Evolutionary conservation across 2,113 vertebrate species (phyloP).

Genomic region (Macquaria australasica): DNA sequence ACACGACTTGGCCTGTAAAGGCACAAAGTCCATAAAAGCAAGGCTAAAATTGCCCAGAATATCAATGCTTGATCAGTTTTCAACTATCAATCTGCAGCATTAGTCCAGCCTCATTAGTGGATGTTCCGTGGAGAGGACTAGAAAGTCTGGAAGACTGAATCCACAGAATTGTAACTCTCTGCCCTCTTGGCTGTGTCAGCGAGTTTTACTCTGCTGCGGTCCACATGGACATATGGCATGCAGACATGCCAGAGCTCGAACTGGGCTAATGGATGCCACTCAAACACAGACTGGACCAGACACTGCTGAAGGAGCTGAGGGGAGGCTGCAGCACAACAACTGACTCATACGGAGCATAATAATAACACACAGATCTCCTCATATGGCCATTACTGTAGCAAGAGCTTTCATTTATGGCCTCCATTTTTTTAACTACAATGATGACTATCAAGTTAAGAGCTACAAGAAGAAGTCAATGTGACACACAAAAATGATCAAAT

Average conservation of each 20-base stretch:
- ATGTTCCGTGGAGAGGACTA: neutral
- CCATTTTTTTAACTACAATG: neutral
- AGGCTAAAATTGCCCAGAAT: constrained; percentile 12
- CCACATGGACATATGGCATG: constrained; percentile 46
- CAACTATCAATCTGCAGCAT: constrained; percentile 27
- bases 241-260: constrained; percentile 31
- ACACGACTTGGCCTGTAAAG: constrained; percentile 5
- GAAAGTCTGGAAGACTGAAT: constrained; percentile 48
- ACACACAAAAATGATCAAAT: neutral
- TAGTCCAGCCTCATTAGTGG: constrained; percentile 9
- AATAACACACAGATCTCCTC: neutral
- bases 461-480: neutral
- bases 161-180: constrained; percentile 25
- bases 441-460: neutral
- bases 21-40: neutral
- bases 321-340: constrained; percentile 34
- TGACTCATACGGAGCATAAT: constrained; percentile 7
- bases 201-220: constrained; percentile 44
- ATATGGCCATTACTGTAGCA: neutral
- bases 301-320: constrained; percentile 6
- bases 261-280: constrained; percentile 48
- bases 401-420: neutral
- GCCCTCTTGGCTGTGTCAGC: constrained; percentile 38
- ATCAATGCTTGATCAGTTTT: constrained; percentile 18
- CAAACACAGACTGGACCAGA: constrained; percentile 22